Evolutionary conservation across 2,888 invertebrate species (phyloP).

Genomic region (Drosophila phalerata): DNA sequence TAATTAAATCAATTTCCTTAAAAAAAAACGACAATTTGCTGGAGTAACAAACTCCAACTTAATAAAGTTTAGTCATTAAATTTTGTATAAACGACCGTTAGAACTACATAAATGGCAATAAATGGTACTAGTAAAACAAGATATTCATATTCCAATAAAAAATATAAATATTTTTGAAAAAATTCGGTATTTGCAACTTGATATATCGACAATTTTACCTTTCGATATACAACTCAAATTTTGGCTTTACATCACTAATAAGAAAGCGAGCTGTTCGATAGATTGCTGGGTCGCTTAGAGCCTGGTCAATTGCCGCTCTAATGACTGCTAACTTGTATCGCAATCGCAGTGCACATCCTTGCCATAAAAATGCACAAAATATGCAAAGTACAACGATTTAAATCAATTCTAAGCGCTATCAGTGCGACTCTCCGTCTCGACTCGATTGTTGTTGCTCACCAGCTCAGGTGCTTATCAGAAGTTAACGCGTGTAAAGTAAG

Average conservation of each 20-base stretch:
- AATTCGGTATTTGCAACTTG: too few relatives aligned
- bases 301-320: slow-evolving; percentile 54
- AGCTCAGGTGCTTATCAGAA: slow-evolving; percentile 50
- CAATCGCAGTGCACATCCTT: slow-evolving; percentile 31
- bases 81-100: too few relatives aligned
- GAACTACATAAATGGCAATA: too few relatives aligned
- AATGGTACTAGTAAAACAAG: too few relatives aligned
- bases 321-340: slow-evolving; percentile 58
- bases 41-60: too few relatives aligned
- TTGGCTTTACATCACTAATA: background rate
- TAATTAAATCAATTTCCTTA: too few relatives aligned
- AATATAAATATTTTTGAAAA: too few relatives aligned
- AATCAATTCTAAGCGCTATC: slow-evolving; percentile 73
- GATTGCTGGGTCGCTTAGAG: slow-evolving; percentile 1
- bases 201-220: too few relatives aligned
- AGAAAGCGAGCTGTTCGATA: slow-evolving; percentile 46
- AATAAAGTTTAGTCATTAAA: too few relatives aligned
- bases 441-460: slow-evolving; percentile 31
- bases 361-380: slow-evolving; percentile 66
- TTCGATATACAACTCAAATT: too few relatives aligned
- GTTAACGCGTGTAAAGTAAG: slow-evolving; percentile 79
- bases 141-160: too few relatives aligned
- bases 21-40: too few relatives aligned
- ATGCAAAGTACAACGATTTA: slow-evolving; percentile 74
- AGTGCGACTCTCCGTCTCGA: slow-evolving; percentile 16